Evolutionary conservation across 2,113 vertebrate species (phyloP).

Genomic region (Tetraodon nigroviridis): DNA sequence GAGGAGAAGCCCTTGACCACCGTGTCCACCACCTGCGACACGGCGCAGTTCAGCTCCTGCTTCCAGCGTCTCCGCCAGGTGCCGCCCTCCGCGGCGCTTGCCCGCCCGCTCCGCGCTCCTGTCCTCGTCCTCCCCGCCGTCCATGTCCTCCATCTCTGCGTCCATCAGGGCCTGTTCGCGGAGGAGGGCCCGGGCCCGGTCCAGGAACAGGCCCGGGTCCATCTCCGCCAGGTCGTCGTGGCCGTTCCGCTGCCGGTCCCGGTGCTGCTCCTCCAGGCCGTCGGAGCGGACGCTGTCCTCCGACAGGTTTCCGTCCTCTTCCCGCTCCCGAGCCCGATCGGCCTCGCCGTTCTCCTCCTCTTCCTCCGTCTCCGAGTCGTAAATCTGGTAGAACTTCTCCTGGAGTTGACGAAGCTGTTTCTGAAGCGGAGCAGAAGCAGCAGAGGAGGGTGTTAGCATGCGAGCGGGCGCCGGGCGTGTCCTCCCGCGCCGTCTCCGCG

Average conservation of each 20-base stretch:
- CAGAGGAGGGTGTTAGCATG: not conserved
- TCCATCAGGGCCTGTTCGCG: constrained; percentile 83
- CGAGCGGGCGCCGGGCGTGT: not conserved
- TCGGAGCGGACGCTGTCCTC: constrained; percentile 96
- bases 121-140: constrained; percentile 77
- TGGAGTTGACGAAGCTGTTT: constrained; percentile 99
- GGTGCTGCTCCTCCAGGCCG: constrained; percentile 78
- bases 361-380: constrained; percentile 96
- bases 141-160: constrained; percentile 72
- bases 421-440: constrained; percentile 57
- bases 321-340: constrained; percentile 76
- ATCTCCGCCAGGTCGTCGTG: constrained; percentile 84
- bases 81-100: constrained; percentile 82
- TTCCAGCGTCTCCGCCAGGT: constrained; percentile 93
- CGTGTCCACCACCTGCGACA: constrained; percentile 97
- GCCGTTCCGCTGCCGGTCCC: constrained; percentile 58
- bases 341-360: constrained; percentile 80
- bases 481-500: not conserved
- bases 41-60: constrained; percentile 95
- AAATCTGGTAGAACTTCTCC: constrained; percentile 99
- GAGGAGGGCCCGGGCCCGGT: constrained; percentile 89
- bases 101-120: constrained; percentile 76
- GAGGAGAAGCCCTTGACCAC: constrained; percentile 97
- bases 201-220: constrained; percentile 91
- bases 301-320: constrained; percentile 94